These are phyloP conservation scores for Tetrao urogallus DNA, from an alignment of 2,113 vertebrate species.

Conservation along the genomic window DNA sequence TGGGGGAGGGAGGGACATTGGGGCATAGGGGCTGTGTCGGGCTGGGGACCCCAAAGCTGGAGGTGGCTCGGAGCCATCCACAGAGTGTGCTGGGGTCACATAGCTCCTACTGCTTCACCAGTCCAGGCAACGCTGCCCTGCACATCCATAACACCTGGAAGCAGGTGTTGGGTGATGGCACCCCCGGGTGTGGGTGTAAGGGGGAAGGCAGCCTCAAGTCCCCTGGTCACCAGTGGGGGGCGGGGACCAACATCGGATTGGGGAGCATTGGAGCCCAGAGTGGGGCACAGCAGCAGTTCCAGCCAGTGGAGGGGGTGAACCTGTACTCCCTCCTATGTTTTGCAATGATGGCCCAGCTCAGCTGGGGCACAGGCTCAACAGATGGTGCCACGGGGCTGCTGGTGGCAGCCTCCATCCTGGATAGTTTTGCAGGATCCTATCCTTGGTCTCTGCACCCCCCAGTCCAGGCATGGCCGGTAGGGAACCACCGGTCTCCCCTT, in stretches of 20 bases:
- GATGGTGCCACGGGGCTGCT: accelerated
- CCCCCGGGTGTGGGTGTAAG: accelerated
- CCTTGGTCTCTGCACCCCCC: not conserved
- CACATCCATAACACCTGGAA: not conserved
- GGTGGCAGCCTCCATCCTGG: accelerated
- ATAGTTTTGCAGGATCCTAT: not conserved
- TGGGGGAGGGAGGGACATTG: slow-evolving; percentile 31
- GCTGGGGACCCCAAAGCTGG: not conserved
- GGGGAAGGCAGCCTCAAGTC: not conserved
- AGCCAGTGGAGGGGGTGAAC: not conserved
- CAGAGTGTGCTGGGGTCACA: not conserved
- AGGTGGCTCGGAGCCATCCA: accelerated
- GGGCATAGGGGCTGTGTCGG: not conserved
- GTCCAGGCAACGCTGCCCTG: not conserved
- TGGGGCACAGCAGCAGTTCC: not conserved
- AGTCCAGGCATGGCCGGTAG: not conserved
- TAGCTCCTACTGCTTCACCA: not conserved
- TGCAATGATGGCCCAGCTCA: not conserved
- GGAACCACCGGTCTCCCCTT: not conserved
- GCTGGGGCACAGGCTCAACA: accelerated
- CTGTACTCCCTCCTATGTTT: not conserved
- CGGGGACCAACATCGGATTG: too few species aligned
- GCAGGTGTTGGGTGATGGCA: not conserved
- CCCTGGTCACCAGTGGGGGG: accelerated
- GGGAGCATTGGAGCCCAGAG: not conserved